Percentiles rank a stretch among this genome's conserved stretches.
Evolutionary conservation across 2,888 invertebrate species (phyloP).

Genomic region (Crocallis elinguaria): DNA sequence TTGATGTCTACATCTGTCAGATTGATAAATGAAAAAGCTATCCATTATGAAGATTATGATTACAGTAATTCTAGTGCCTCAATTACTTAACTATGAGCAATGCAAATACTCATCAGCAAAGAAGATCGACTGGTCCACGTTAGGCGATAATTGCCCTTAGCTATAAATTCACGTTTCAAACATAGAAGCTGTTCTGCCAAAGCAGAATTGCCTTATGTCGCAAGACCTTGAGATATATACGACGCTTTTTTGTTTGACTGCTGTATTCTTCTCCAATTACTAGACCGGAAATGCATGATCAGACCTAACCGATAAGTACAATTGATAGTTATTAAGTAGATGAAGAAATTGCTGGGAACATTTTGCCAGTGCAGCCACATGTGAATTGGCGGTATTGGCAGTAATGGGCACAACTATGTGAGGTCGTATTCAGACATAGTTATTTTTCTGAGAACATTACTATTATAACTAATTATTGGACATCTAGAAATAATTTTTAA

Average conservation of each 20-base stretch:
- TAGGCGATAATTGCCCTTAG: neutral
- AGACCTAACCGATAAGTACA: neutral
- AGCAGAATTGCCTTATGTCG: neutral
- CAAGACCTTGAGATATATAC: neutral
- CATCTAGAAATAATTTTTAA: no score
- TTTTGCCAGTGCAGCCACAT: neutral
- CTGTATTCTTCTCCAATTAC: neutral
- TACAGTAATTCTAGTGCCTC: neutral
- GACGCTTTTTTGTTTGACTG: neutral
- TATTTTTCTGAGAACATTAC: no score
- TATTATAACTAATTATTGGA: no score
- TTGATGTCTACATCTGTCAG: no score
- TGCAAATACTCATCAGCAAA: neutral
- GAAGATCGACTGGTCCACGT: neutral
- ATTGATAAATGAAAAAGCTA: no score
- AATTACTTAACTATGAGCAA: neutral
- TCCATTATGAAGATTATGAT: no score
- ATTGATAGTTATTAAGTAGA: neutral
- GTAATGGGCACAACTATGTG: no score
- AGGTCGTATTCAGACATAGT: no score
- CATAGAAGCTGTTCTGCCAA: neutral
- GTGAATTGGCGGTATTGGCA: neutral
- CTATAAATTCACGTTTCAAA: neutral
- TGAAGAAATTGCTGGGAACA: neutral
- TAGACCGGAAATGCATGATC: neutral